phyloP scores from a whole-genome alignment of 2,113 vertebrate genomes.

The Tinamus guttatus region DNA sequence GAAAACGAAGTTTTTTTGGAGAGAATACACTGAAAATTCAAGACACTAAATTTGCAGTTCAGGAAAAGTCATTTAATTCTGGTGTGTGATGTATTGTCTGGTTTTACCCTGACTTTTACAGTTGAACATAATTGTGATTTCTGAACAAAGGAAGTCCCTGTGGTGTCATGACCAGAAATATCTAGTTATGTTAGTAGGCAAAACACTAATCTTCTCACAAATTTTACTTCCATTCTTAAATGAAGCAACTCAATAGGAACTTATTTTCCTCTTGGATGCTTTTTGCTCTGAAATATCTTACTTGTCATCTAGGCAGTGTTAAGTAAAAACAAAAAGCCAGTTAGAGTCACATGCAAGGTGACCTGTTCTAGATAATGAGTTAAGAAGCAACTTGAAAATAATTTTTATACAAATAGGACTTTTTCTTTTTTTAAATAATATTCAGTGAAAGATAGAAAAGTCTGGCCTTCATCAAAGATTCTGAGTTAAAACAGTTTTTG shows the following conservation, averaged over 20 bases:
- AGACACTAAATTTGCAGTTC: background rate
- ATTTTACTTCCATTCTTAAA: background rate
- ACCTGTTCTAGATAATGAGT: background rate
- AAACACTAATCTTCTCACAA: background rate
- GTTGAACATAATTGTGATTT: background rate
- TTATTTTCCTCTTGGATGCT: background rate
- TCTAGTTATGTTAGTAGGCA: background rate
- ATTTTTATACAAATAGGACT: background rate
- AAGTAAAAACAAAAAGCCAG: background rate
- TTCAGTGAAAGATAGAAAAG: background rate
- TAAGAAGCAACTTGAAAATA: background rate
- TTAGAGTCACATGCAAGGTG: background rate
- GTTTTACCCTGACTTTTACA: background rate
- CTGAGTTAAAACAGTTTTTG: constrained; percentile 50
- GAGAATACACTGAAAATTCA: background rate
- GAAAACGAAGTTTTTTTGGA: background rate
- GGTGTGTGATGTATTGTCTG: accelerated
- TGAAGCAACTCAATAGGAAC: background rate
- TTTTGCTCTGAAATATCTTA: background rate
- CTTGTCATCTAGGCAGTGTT: background rate
- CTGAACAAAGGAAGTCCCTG: background rate
- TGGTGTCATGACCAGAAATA: background rate
- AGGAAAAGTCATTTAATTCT: background rate
- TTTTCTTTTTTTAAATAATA: background rate
- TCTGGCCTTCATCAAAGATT: constrained; percentile 33